Base-by-base conservation (phyloP, 1,140 invertebrate species). In the Eriocheir sinensis region DNA sequence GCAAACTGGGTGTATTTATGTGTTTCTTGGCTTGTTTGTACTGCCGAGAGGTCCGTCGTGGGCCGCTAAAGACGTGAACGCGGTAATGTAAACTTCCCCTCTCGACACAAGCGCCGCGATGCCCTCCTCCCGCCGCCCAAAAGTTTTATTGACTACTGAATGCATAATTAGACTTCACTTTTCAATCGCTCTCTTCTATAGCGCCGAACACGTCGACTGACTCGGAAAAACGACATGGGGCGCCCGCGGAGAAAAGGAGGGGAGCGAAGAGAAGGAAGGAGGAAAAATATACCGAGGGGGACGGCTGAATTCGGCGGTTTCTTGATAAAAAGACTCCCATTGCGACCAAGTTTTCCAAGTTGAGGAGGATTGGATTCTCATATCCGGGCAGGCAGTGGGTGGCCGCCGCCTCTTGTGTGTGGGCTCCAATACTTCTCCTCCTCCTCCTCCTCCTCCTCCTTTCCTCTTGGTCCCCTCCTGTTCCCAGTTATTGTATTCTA, bases 121-220 rank as follows among this genome's bases (percentile, higher is more conserved):
- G 60, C 3, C 21, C 48, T 86, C 72, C 83, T 21, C 92, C 34
- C 3, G 15, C 40, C 92, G 32, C 44, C 92, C 92, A 89, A 0
- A 36, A 91, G 89, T 91, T 94, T 94, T 94, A 94, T 94, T 86
- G 93, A 94, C 93, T 85, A 32, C 79, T 94, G 93, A 94, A 94
- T 94, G 89, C 93, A 94, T 94, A 94, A 94, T 94, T 94, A 94
- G 93, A 94, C 93, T 94, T 94, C 15, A 81, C 89, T 94, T 91
- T 91, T 91, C 88, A 94, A 91, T 91, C 89, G 72, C 40, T 60
- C 93, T 94, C 83, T 86, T 79, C 53, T 93, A 79, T 89, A 88
- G 36, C 85, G 53, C 0, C 85, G 83, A 89, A 34, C 53, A 41
- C 60, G 41, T 32, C 80, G 93, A 94, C 90, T 94, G 93, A 91